These are phyloP conservation scores for Microctonus aethiopoides DNA, from an alignment of 2,888 invertebrate species.

Conservation along the genomic window DNA sequence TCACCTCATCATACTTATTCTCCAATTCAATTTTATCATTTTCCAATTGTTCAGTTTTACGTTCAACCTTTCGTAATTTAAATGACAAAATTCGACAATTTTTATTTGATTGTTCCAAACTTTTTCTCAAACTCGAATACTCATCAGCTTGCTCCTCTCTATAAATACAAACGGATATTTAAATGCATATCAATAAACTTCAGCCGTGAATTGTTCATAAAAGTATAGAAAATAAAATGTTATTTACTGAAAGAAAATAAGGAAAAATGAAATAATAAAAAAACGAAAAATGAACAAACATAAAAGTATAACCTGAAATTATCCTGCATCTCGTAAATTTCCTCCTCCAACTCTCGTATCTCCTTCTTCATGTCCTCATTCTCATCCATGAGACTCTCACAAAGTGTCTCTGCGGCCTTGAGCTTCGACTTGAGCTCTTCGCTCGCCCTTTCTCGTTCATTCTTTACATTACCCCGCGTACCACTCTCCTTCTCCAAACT, in stretches of 20 bases:
- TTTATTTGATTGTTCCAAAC: constrained; percentile 96
- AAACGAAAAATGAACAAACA: constrained; percentile 10
- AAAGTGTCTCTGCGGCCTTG: constrained; percentile 88
- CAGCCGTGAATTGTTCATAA: not conserved
- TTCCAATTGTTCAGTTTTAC: constrained; percentile 87
- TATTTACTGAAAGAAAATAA: not conserved
- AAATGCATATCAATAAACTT: not conserved
- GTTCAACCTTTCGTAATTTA: constrained; percentile 95
- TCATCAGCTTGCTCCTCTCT: constrained; percentile 98
- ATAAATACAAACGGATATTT: constrained; percentile 49
- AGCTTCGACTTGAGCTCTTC: constrained; percentile 83
- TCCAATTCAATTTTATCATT: constrained; percentile 83
- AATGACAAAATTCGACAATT: constrained; percentile 98
- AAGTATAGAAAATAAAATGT: not conserved
- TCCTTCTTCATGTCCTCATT: constrained; percentile 95
- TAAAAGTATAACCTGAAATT: constrained; percentile 76
- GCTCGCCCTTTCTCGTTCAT: constrained; percentile 55
- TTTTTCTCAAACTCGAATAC: constrained; percentile 92
- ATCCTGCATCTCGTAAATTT: constrained; percentile 99
- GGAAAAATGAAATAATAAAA: not conserved
- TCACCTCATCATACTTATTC: constrained; percentile 74
- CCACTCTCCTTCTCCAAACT: constrained; percentile 58
- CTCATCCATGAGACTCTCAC: constrained; percentile 95
- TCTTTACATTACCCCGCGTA: constrained; percentile 51
- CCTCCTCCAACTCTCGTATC: constrained; percentile 91